Percentiles rank a stretch among this genome's conserved stretches.
Evolutionary conservation across 2,797 vertebrate genomes (phyloP).

Genomic region (Leptatherina wallacei): DNA sequence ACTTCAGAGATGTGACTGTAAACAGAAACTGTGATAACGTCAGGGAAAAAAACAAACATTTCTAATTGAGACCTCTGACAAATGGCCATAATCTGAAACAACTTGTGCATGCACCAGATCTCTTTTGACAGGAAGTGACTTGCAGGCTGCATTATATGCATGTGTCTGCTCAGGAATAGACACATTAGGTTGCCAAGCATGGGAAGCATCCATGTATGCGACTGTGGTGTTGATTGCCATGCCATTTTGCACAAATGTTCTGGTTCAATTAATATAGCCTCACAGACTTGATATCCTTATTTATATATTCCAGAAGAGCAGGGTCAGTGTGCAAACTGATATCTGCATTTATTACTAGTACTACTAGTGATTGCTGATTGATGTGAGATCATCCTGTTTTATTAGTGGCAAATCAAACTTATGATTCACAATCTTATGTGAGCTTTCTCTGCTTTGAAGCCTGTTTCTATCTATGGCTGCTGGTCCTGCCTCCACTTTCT

Average conservation of each 20-base stretch:
- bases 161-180: slow-evolving; percentile 24
- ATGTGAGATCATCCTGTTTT: slow-evolving; percentile 15
- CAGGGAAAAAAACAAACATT: not conserved
- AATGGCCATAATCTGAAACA: not conserved
- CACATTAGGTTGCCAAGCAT: slow-evolving; percentile 28
- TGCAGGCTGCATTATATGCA: slow-evolving; percentile 24
- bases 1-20: not conserved
- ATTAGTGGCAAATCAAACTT: not conserved
- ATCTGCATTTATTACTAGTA: slow-evolving; percentile 6
- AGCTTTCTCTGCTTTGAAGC: slow-evolving; percentile 1
- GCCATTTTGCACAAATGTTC: slow-evolving; percentile 6
- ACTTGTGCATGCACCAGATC: slow-evolving; percentile 38
- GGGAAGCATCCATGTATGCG: slow-evolving; percentile 29
- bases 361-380: not conserved
- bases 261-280: not conserved
- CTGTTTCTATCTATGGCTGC: not conserved
- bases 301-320: not conserved
- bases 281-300: not conserved
- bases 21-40: not conserved
- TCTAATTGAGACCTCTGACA: not conserved
- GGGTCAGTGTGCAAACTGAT: not conserved
- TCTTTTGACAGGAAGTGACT: slow-evolving; percentile 36
- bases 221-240: slow-evolving; percentile 21
- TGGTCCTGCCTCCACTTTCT: slow-evolving; percentile 3
- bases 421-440: not conserved